Evolutionary conservation across 2,888 invertebrate genomes (phyloP).

Genomic region (Erynnis tages): DNA sequence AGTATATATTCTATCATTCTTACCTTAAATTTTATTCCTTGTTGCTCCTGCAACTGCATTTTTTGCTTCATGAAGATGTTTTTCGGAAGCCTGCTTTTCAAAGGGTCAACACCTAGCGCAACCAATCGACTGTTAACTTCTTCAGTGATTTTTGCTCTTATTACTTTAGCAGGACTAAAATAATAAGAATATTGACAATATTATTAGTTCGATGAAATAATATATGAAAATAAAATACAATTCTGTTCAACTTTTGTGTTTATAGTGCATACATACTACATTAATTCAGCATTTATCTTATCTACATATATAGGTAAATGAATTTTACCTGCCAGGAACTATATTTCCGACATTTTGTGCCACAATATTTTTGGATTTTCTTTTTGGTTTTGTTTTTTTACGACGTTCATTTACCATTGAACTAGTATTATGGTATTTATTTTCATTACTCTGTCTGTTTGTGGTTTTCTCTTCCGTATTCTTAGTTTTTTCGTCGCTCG

Average conservation of each 20-base stretch:
- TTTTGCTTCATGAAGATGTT: conserved; percentile 80
- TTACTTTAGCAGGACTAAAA: conserved; percentile 64
- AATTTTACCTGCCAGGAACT: conserved; percentile 41
- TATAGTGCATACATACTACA: too few relatives aligned
- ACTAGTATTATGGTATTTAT: conserved; percentile 6
- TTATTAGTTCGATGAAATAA: too few relatives aligned
- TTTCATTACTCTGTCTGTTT: conserved; percentile 9
- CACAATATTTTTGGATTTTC: conserved; percentile 19
- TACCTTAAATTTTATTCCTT: conserved; percentile 76
- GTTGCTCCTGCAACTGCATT: conserved; percentile 79
- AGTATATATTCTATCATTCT: too few relatives aligned
- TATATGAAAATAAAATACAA: too few relatives aligned
- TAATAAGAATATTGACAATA: not conserved
- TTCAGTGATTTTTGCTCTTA: conserved; percentile 70
- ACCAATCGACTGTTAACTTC: conserved; percentile 79
- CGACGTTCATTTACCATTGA: conserved; percentile 26
- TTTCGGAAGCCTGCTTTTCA: conserved; percentile 81
- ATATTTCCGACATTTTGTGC: too few relatives aligned
- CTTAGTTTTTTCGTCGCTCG: conserved; percentile 37
- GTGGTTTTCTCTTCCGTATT: conserved; percentile 15
- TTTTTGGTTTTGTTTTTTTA: conserved; percentile 29
- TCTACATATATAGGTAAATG: not conserved
- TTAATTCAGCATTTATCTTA: too few relatives aligned
- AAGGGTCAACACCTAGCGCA: conserved; percentile 83
- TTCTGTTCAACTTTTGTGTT: too few relatives aligned